Evolutionary conservation across 2,113 vertebrate genomes (phyloP), one percentile per base, ranked within the genome.

Genomic region (Corythornis cristatus): DNA sequence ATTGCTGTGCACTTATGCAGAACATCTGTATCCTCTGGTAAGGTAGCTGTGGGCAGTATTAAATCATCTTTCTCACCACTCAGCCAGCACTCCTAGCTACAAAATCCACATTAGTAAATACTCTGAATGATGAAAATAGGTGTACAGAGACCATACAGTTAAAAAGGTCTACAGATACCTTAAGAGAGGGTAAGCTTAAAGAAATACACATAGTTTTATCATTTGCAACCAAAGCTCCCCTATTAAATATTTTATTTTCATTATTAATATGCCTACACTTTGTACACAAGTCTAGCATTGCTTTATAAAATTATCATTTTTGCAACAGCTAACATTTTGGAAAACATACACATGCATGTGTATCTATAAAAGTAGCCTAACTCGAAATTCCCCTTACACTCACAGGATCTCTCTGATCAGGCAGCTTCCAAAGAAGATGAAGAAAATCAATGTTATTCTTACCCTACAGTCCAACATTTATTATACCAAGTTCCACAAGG

Each of bases 311-410:
- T 50, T 2, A 68, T 14, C 57, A 68, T 53, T 21, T 21, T 40
- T 23, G 10, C 17, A 83, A 22, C 29, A 84, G 16, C n/a, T 51
- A 56, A 50, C 31, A 40, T 42, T 57, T 43, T 21, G 50, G 23
- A 50, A 67, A 79, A 65, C 22, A 70, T 6, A 57, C 35, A 46
- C 11, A n/a, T 6, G 2, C 9, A 45, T 0, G 0, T 11, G 6
- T 76, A 25, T 18, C 48, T 43, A 61, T 21, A 45, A 50, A 90
- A 91, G 25, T 6, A 50, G 18, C 6, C 37, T 22, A 50, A 37
- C 12, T 72, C 28, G 26, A 26, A 31, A 6, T 95, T 62, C 18
- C 74, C 7, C 3, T 37, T 51, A 6, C 0, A 1, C 40, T 60
- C 15, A 54, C 17, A 54, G 50, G 9, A 48, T n/a, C 11, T 65